Evolutionary conservation across 2,113 vertebrate genomes (phyloP).

Genomic region (Camelus bactrianus): DNA sequence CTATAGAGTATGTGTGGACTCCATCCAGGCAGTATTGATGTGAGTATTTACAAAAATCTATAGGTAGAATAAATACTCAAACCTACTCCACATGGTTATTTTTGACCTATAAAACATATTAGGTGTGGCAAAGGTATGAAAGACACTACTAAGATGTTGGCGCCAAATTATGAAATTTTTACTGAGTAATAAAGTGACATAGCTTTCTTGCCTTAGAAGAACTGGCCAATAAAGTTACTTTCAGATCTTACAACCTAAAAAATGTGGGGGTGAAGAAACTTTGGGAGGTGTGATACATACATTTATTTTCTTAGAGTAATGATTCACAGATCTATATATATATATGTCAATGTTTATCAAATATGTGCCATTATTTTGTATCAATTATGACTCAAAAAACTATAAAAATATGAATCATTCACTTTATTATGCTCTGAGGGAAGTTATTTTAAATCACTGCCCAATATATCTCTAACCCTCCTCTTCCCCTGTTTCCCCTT

Average conservation of each 20-base stretch:
- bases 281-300: not conserved
- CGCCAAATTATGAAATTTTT: slow-evolving; percentile 26
- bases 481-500: not conserved
- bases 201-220: not conserved
- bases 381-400: not conserved
- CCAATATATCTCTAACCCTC: not conserved
- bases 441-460: not conserved
- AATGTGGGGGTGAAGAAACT: not conserved
- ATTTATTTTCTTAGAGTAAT: not conserved
- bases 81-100: not conserved
- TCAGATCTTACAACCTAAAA: not conserved
- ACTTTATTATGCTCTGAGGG: not conserved
- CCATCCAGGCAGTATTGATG: not conserved
- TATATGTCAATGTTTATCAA: not conserved
- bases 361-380: not conserved
- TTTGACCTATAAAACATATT: not conserved
- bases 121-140: not conserved
- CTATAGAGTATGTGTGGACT: not conserved
- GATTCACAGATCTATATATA: not conserved
- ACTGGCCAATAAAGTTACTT: not conserved
- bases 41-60: not conserved
- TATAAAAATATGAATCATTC: not conserved
- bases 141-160: not conserved
- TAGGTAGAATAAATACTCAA: not conserved
- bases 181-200: not conserved